Percentiles rank a stretch among this genome's conserved stretches.
Evolutionary conservation across 2,113 vertebrate species (phyloP).

Genomic region (Neogobius melanostomus): DNA sequence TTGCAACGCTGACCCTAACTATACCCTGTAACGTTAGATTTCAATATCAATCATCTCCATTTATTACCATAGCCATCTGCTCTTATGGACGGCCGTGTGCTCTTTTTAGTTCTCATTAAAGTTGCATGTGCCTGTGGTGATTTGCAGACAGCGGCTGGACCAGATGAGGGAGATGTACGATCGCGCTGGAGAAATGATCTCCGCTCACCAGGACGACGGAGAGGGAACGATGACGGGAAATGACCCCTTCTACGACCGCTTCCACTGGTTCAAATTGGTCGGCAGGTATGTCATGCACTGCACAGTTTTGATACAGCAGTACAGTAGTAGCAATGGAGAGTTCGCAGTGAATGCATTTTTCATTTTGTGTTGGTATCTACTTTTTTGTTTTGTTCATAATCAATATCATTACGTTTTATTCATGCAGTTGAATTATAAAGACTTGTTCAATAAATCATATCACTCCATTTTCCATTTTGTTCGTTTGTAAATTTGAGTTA

Average conservation of each 20-base stretch:
- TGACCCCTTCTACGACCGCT: slow-evolving; percentile 97
- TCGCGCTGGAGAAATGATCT: slow-evolving; percentile 92
- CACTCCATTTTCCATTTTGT: not conserved
- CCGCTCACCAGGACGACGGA: slow-evolving; percentile 80
- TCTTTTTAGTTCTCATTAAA: slow-evolving; percentile 21
- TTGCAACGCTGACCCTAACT: too few species aligned
- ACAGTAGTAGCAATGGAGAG: not conserved
- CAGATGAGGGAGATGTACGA: slow-evolving; percentile 99
- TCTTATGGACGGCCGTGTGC: not conserved
- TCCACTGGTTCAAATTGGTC: slow-evolving; percentile 98
- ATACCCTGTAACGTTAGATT: too few species aligned
- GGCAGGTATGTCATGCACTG: slow-evolving; percentile 84
- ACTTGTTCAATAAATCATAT: not conserved
- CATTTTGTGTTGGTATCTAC: slow-evolving; percentile 15
- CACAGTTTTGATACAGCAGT: not conserved
- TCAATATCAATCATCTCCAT: too few species aligned
- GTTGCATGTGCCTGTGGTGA: slow-evolving; percentile 3
- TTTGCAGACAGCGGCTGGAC: slow-evolving; percentile 87
- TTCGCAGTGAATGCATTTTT: not conserved
- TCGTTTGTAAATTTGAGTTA: not conserved
- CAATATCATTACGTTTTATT: not conserved
- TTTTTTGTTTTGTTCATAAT: slow-evolving; percentile 15
- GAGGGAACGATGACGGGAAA: slow-evolving; percentile 87
- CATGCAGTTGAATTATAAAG: not conserved
- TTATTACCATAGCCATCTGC: not conserved